Percentiles rank a stretch among this genome's conserved stretches.
phyloP scores from a whole-genome alignment of 2,888 invertebrate species.

The Mesorhabditis sp. region DNA sequence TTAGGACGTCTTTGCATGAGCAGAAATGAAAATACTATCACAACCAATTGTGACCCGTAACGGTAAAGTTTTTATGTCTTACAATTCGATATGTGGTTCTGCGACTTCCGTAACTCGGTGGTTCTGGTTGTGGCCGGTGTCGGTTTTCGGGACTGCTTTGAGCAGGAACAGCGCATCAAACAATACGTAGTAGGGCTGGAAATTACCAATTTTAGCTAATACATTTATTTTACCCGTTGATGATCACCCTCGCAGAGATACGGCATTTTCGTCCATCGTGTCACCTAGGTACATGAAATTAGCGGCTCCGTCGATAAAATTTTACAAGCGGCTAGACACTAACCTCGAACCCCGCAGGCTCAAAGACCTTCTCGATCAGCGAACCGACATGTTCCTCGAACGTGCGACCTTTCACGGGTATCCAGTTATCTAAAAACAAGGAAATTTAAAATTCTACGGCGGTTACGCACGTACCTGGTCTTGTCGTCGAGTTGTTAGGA shows the following conservation, averaged over 20 bases:
- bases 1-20: too few relatives aligned
- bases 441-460: neutral
- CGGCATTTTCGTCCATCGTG: slow-evolving; percentile 83
- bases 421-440: slow-evolving; percentile 50
- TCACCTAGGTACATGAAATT: slow-evolving; percentile 63
- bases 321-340: neutral
- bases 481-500: slow-evolving; percentile 25
- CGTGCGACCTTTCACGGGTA: slow-evolving; percentile 58
- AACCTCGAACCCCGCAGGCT: slow-evolving; percentile 69
- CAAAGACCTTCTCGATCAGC: slow-evolving; percentile 68
- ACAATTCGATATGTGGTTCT: too few relatives aligned
- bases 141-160: slow-evolving; percentile 10
- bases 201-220: slow-evolving; percentile 7
- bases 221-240: slow-evolving; percentile 24
- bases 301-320: neutral
- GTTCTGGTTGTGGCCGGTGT: neutral
- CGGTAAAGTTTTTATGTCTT: too few relatives aligned
- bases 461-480: slow-evolving; percentile 23
- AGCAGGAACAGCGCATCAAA: slow-evolving; percentile 52
- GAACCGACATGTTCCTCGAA: slow-evolving; percentile 72
- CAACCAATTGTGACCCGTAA: too few relatives aligned
- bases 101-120: neutral
- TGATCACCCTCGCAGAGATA: slow-evolving; percentile 91
- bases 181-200: slow-evolving; percentile 48
- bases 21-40: too few relatives aligned